Conservation (phyloP, 2,113 vertebrate genomes). For the Cacatua alba region DNA sequence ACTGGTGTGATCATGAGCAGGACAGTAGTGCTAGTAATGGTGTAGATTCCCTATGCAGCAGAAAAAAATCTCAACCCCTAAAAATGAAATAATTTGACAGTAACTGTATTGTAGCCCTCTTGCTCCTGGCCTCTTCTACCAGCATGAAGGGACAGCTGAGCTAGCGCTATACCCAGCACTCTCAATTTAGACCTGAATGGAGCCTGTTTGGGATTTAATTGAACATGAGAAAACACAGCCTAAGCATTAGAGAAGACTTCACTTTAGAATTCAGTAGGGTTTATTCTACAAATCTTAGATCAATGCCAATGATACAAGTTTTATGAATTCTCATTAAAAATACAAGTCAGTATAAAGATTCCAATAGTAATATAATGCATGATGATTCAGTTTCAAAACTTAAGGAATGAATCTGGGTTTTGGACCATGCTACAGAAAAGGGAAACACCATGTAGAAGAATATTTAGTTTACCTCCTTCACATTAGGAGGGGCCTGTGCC, state of each 20-base stretch:
- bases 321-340: slow-evolving; percentile 72
- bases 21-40: not conserved
- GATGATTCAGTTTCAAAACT: slow-evolving; percentile 67
- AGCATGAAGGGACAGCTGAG: not conserved
- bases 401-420: slow-evolving; percentile 61
- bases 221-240: slow-evolving; percentile 28
- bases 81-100: not conserved
- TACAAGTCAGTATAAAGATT: slow-evolving; percentile 74
- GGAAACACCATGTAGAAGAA: slow-evolving; percentile 34
- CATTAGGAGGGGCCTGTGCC: slow-evolving; percentile 49
- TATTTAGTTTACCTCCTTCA: slow-evolving; percentile 56
- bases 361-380: slow-evolving; percentile 65
- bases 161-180: accelerated
- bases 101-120: not conserved
- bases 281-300: slow-evolving; percentile 75
- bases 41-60: not conserved
- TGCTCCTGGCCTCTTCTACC: not conserved
- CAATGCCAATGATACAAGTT: slow-evolving; percentile 73
- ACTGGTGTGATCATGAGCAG: not conserved
- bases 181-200: not conserved
- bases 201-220: not conserved
- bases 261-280: slow-evolving; percentile 67
- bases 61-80: not conserved
- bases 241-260: slow-evolving; percentile 67
- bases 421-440: slow-evolving; percentile 65